Percentiles rank a stretch among this genome's conserved stretches.
These are phyloP conservation scores for Cephalopachus bancanus DNA, from an alignment of 2,797 vertebrate genomes.

Conservation along the genomic window DNA sequence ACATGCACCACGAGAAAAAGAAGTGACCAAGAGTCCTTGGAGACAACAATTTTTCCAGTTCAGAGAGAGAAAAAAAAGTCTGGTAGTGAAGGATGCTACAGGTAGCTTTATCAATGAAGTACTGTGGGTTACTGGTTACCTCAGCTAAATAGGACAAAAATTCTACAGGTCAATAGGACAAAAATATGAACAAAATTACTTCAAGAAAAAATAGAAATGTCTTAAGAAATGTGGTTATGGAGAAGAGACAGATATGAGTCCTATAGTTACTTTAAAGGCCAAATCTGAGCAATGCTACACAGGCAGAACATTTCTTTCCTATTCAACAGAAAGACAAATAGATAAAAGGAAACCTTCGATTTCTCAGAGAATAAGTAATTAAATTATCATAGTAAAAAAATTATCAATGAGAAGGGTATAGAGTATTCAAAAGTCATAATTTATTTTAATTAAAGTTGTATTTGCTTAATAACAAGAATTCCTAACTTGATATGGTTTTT, in stretches of 20 bases:
- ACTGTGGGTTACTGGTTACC: background rate
- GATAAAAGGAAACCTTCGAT: background rate
- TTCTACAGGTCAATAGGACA: background rate
- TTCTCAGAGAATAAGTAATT: slow-evolving; percentile 32
- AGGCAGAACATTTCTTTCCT: background rate
- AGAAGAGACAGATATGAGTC: background rate
- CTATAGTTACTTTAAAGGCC: slow-evolving; percentile 6
- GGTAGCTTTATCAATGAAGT: background rate
- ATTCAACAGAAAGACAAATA: slow-evolving; percentile 12
- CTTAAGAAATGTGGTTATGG: background rate
- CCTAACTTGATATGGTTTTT: background rate
- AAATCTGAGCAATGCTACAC: background rate
- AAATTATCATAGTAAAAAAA: background rate
- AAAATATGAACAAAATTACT: slow-evolving; percentile 1
- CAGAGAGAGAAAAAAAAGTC: background rate
- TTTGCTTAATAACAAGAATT: slow-evolving; percentile 31
- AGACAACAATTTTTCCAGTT: background rate
- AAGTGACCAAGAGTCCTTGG: background rate
- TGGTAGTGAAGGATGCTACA: background rate
- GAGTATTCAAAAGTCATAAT: background rate
- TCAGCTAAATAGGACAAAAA: background rate
- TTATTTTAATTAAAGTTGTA: slow-evolving; percentile 41
- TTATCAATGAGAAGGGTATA: background rate
- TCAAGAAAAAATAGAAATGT: background rate
- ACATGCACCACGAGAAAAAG: background rate